Percentiles rank a stretch among this genome's conserved stretches.
phyloP scores from a whole-genome alignment of 2,113 vertebrate genomes.

The Sapajus apella region DNA sequence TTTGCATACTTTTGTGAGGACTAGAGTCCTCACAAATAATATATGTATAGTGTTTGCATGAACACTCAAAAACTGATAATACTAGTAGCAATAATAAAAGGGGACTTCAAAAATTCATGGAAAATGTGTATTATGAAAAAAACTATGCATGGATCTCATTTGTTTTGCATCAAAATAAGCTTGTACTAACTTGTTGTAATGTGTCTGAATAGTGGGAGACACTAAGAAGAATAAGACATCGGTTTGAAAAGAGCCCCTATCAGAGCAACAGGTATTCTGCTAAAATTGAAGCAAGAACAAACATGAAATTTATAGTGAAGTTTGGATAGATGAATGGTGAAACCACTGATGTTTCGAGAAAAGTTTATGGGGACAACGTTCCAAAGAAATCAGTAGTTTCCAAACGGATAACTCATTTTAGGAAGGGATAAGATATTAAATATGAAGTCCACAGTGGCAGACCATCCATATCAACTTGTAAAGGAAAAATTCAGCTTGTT shows the following conservation, averaged over 20 bases:
- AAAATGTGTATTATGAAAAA: background rate
- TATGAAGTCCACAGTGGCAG: background rate
- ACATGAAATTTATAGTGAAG: background rate
- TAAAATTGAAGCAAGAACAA: background rate
- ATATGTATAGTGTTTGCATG: background rate
- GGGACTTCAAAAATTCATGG: background rate
- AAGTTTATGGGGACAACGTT: background rate
- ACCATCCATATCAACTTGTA: background rate
- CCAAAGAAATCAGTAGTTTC: background rate
- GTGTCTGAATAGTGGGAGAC: background rate
- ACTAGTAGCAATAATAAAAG: background rate
- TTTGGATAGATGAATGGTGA: background rate
- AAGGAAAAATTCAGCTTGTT: background rate
- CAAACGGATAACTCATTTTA: background rate
- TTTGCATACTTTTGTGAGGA: background rate
- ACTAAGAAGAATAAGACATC: background rate
- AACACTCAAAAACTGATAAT: conserved; percentile 4
- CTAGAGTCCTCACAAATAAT: background rate
- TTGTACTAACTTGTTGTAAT: background rate
- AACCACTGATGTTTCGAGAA: background rate
- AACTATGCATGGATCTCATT: background rate
- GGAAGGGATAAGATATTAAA: background rate
- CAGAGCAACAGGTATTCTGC: background rate
- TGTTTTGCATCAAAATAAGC: background rate
- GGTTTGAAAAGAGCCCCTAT: background rate